Base-by-base conservation (phyloP, 2,797 vertebrate genomes). In the Sardinella longiceps region DNA sequence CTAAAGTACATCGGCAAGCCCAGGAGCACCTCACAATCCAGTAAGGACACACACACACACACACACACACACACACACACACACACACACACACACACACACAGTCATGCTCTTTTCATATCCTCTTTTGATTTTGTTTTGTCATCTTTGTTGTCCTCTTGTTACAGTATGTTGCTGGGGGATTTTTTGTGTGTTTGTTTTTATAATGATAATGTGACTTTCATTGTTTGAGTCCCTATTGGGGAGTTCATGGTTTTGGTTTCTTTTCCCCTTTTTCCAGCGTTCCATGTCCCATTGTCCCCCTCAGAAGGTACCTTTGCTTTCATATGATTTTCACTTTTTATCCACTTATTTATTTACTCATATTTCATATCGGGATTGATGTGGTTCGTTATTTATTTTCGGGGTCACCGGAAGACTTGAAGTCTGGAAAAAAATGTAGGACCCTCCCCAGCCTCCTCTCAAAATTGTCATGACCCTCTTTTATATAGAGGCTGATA, bases 1-100 rank as follows among this genome's bases (percentile, higher is more conserved):
- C 94, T 99, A 88, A 98, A 97, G 89, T 98, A 99, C 91, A 99
- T 99, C 1, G 96, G 95, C 86, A 99, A 99, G 90, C 97, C 98
- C 46, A 95, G 96, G 86, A 92, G 88, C 91, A 92, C 95, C 0
- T 96, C 97, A 1, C 98, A 98, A 90, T 98, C 96, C 91, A 96
- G 97, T 99, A 95, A 95, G 89, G 85, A 80, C 46, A 10, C 25
- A 66, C 2, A 12, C 28, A 33, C 30, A 10, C 28, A 66, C 28
- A 4, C 1, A 63, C 2, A 33, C 2, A 20, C 3, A n/a, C n/a
- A n/a, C n/a, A n/a, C n/a, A n/a, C n/a, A n/a, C n/a, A n/a, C n/a
- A n/a, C n/a, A n/a, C n/a, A n/a, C n/a, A n/a, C n/a, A n/a, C n/a
- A n/a, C n/a, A n/a, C n/a, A n/a, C n/a, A n/a, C n/a, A n/a, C n/a